These are phyloP conservation scores for Nomada lathburiana DNA, from an alignment of 2,888 invertebrate species.

Conservation along the genomic window DNA sequence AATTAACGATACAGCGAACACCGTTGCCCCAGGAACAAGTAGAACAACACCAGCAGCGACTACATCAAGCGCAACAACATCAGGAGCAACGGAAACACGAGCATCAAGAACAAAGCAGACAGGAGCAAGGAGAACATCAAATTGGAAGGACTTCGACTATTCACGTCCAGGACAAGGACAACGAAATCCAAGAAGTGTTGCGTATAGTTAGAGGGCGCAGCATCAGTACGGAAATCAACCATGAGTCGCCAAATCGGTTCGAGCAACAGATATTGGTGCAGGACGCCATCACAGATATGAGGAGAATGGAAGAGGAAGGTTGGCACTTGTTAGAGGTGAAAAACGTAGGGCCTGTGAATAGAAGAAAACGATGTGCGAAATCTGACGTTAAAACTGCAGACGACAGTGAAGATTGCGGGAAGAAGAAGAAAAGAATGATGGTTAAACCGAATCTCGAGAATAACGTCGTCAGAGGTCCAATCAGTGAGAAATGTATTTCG, in stretches of 20 bases:
- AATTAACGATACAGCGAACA: background rate
- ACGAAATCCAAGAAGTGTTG: slow-evolving; percentile 61
- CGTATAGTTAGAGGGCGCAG: slow-evolving; percentile 42
- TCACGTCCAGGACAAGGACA: background rate
- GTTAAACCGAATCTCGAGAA: background rate
- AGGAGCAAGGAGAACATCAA: background rate
- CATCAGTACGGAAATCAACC: slow-evolving; percentile 44
- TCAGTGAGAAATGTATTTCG: background rate
- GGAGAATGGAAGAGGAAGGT: slow-evolving; percentile 19
- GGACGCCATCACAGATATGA: slow-evolving; percentile 49
- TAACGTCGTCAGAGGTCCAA: background rate
- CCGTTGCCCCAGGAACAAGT: background rate
- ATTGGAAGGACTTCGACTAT: too few species aligned
- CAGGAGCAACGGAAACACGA: background rate
- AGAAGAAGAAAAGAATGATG: background rate
- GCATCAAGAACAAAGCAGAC: background rate
- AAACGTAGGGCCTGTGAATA: background rate
- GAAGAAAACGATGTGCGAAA: background rate
- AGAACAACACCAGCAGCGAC: background rate
- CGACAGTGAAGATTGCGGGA: background rate
- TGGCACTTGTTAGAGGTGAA: slow-evolving; percentile 18
- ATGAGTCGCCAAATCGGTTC: slow-evolving; percentile 67
- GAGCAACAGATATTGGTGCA: slow-evolving; percentile 61
- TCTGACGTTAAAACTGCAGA: background rate
- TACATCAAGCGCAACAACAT: background rate